These are phyloP conservation scores for Zootermopsis nevadensis DNA, from an alignment of 2,888 invertebrate species.

Conservation along the genomic window DNA sequence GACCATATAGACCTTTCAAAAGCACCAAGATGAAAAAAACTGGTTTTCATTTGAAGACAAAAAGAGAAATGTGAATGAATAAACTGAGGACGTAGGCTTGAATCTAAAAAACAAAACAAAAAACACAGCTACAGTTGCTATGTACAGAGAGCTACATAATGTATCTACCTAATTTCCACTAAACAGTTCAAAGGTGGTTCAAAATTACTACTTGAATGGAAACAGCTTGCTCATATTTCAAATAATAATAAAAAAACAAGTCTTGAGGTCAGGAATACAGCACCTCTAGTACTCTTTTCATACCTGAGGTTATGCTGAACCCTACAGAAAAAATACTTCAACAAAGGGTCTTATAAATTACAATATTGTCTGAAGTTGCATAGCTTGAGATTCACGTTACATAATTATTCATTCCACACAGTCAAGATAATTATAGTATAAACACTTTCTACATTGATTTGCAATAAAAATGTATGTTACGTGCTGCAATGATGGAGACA, in stretches of 20 bases:
- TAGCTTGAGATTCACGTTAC: not conserved
- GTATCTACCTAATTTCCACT: too few species aligned
- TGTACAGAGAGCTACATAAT: too few species aligned
- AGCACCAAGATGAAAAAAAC: too few species aligned
- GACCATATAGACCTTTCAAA: too few species aligned
- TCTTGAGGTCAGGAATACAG: slow-evolving; percentile 1
- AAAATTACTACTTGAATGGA: not conserved
- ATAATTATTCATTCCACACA: not conserved
- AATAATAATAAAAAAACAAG: not conserved
- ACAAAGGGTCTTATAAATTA: not conserved
- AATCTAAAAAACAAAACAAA: too few species aligned
- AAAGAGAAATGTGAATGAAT: too few species aligned
- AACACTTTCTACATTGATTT: not conserved
- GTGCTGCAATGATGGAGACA: slow-evolving; percentile 1
- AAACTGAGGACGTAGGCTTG: too few species aligned
- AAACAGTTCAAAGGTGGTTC: too few species aligned
- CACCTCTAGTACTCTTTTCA: not conserved
- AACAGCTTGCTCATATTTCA: slow-evolving; percentile 6
- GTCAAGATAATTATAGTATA: not conserved
- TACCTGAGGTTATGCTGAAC: not conserved
- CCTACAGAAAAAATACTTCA: not conserved
- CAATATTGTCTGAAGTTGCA: slow-evolving; percentile 9
- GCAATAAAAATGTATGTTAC: not conserved
- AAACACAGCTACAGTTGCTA: too few species aligned
- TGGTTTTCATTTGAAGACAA: too few species aligned